A percentile compares a stretch with the other conserved stretches of the same genome.
These are phyloP conservation scores for Melanostoma mellinum DNA, from an alignment of 2,888 invertebrate genomes.

Conservation along the genomic window DNA sequence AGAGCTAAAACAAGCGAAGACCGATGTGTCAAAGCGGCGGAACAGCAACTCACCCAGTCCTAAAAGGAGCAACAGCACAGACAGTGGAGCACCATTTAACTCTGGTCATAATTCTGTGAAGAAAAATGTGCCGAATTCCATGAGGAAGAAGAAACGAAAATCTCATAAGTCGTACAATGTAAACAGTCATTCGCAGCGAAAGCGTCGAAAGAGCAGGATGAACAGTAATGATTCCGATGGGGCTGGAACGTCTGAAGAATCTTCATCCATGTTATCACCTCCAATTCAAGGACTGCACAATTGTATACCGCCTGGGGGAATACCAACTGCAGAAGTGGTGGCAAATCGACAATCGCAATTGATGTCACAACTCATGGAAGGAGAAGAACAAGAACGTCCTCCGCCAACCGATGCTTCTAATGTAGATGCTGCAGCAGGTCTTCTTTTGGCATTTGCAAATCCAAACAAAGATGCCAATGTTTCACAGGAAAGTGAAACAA, in stretches of 20 bases:
- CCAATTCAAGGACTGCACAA: slow-evolving; percentile 75
- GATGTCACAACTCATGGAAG: slow-evolving; percentile 66
- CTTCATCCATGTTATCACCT: slow-evolving; percentile 84
- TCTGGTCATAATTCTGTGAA: slow-evolving; percentile 29
- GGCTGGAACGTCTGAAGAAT: slow-evolving; percentile 87
- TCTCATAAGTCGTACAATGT: slow-evolving; percentile 76
- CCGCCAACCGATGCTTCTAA: slow-evolving; percentile 55
- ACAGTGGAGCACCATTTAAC: slow-evolving; percentile 61
- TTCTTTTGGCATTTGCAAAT: slow-evolving; percentile 84
- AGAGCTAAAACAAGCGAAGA: slow-evolving; percentile 83
- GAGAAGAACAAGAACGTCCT: slow-evolving; percentile 40
- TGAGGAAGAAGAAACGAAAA: slow-evolving; percentile 80
- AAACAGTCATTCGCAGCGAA: slow-evolving; percentile 81
- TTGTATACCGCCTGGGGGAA: slow-evolving; percentile 65
- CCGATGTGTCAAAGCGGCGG: slow-evolving; percentile 68
- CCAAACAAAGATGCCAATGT: slow-evolving; percentile 73
- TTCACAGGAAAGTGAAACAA: slow-evolving; percentile 49
- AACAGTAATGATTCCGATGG: slow-evolving; percentile 91
- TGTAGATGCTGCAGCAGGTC: slow-evolving; percentile 84
- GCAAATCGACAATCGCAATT: slow-evolving; percentile 74
- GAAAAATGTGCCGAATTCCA: slow-evolving; percentile 55
- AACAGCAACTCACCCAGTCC: slow-evolving; percentile 74
- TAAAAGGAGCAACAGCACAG: slow-evolving; percentile 74
- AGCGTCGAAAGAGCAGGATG: slow-evolving; percentile 85
- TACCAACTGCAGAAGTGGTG: slow-evolving; percentile 65